Evolutionary conservation across 2,113 vertebrate genomes (phyloP), one percentile per base, ranked within the genome.

Genomic region (Corythornis cristatus): DNA sequence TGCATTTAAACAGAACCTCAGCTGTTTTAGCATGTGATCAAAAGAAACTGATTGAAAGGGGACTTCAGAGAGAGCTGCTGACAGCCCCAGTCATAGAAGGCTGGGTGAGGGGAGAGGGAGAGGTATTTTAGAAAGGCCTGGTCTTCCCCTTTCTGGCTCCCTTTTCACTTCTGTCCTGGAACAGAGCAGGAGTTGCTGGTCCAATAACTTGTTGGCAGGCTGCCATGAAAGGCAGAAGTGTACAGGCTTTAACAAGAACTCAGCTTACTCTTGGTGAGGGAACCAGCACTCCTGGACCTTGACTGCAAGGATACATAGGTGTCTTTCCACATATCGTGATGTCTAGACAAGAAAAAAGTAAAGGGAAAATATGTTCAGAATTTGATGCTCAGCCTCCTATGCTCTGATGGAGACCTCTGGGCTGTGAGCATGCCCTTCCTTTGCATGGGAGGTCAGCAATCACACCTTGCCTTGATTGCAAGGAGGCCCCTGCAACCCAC

Each of bases 61-160:
- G 42, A 76, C 68, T 94, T 93, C 65, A 95, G 83, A 95, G 82
- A 72, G 61, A 92, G 86, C 28, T 61, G 21, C 81, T 86, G 78
- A 66, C 68, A 72, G 71, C 31, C 12, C 8, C 15, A 70, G 71
- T 31, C n/a, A 76, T 15, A 28, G 46, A 23, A 48, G 10, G 8
- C 33, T 80, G 48, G 58, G 61, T 64, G n/a, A 11, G 2, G 23
- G 20, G 13, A 86, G 16, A 60, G 56, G 50, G 26, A 70, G 15
- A 51, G 15, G 19, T 68, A 11, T 43, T 74, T 88, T 85, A 86
- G 45, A 73, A 81, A 91, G 25, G 43, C 10, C 35, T 74, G 16
- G 68, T 74, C 50, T 73, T 54, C 61, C 23, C 8, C 22, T 80
- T 70, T 28, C 15, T 2, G 2, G 5, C 20, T 72, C 15, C 58